phyloP scores from a whole-genome alignment of 1,140 invertebrate species.

The Idris sp. region DNA sequence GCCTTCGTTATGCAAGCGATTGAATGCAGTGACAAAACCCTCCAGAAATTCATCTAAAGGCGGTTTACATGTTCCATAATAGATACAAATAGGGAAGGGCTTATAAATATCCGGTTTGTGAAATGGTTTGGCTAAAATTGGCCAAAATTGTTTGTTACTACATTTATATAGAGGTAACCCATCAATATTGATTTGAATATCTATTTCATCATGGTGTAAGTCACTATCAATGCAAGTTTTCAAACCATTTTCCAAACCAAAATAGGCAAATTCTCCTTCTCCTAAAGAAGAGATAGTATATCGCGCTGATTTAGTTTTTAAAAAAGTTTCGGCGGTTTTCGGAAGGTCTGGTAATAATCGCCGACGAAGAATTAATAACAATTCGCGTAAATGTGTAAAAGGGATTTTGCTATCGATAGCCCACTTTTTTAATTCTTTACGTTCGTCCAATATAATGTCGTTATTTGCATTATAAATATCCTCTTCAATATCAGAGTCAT shows the following conservation, averaged over 20 bases:
- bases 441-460: constrained; percentile 15
- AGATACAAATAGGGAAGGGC: constrained; percentile 29
- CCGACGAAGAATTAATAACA: constrained; percentile 39
- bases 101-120: constrained; percentile 18
- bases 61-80: constrained; percentile 25
- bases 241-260: too few relatives aligned
- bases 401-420: constrained; percentile 33
- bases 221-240: too few relatives aligned
- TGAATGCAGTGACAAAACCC: constrained; percentile 3
- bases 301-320: constrained; percentile 16
- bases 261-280: constrained; percentile 13
- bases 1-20: constrained; percentile 1
- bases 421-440: constrained; percentile 42
- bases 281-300: constrained; percentile 25
- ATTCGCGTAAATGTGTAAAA: constrained; percentile 34
- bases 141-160: constrained; percentile 56
- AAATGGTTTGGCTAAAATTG: constrained; percentile 37
- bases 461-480: constrained; percentile 1
- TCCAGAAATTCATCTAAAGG: constrained; percentile 8
- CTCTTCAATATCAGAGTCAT: constrained; percentile 27
- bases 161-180: too few relatives aligned
- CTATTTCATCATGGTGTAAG: too few relatives aligned
- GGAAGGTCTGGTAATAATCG: constrained; percentile 39
- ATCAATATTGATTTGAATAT: too few relatives aligned
- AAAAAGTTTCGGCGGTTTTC: constrained; percentile 45